Conservation (phyloP, 1,140 invertebrate genomes). For the Pissodes strobi region DNA sequence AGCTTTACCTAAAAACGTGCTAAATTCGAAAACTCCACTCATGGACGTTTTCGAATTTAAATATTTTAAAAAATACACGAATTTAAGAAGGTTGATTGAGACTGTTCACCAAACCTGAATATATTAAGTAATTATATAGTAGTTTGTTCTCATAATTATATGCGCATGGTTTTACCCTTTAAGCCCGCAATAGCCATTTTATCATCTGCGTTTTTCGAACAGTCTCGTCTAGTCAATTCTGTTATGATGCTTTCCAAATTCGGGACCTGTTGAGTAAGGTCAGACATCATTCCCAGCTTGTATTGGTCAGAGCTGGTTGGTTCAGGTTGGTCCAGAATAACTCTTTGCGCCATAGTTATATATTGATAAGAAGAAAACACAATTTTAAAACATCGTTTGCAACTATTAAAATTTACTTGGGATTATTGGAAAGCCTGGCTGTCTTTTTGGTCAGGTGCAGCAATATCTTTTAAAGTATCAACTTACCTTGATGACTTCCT, state of each 20-base stretch:
- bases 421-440: not conserved
- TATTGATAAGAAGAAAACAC: not conserved
- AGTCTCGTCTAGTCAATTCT: constrained; percentile 38
- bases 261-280: constrained; percentile 45
- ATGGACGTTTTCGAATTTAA: too few relatives aligned
- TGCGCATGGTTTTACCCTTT: constrained; percentile 16
- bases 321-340: constrained; percentile 26
- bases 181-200: constrained; percentile 39
- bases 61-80: too few relatives aligned
- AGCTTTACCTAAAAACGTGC: too few relatives aligned
- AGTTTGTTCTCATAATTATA: not conserved
- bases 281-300: constrained; percentile 22
- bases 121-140: not conserved
- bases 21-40: too few relatives aligned
- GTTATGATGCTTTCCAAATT: constrained; percentile 44
- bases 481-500: not conserved
- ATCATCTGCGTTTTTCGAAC: constrained; percentile 43
- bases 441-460: not conserved
- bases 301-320: constrained; percentile 31
- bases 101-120: constrained; percentile 39
- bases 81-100: constrained; percentile 34
- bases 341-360: constrained; percentile 12
- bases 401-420: not conserved
- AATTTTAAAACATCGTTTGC: not conserved
- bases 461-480: too few relatives aligned